Evolutionary conservation across 2,113 vertebrate genomes (phyloP), one percentile per base, ranked within the genome.

Genomic region (Aegotheles bennettii): DNA sequence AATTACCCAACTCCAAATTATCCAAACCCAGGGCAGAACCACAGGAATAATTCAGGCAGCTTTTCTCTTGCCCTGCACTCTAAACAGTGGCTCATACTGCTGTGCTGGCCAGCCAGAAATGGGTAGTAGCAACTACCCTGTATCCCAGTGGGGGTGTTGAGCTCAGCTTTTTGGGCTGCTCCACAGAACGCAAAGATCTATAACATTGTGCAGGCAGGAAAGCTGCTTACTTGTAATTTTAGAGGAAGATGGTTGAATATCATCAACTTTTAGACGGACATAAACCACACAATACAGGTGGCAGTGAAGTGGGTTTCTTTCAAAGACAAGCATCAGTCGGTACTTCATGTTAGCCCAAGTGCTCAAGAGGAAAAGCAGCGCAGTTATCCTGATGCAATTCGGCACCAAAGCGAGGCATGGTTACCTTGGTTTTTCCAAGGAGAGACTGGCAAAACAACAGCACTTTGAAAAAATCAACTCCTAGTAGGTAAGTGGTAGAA

Each of bases 341-440:
- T 79, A 45, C 42, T 53, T 40, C 31, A 71, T 25, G 9, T 48
- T 65, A 65, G 29, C 4, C 26, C 19, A 31, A 42, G 42, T 5
- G 16, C 57, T 60, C 9, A 31, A 25, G 53, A 40, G 40, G 35
- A 63, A 21, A 56, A 54, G 48, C 74, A 83, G 36, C 3, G 1
- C 8, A 8, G 43, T 38, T 54, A 5, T 10, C 38, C 45, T 36
- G 36, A 26, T 19, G 12, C 3, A 7, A 48, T 5, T 3, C 64
- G 36, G 57, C 7, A 4, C n/a, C 3, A 2, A 43, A 68, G 60
- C 0, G 0, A 35, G 57, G 38, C 7, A 2, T 3, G 2, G 23
- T 31, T 63, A 24, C 63, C 12, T 36, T 36, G 40, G 40, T 53
- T 78, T 29, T 35, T 18, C 65, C 36, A 19, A n/a, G 40, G 59